These are phyloP conservation scores for Cylindroiulus punctatus DNA, from an alignment of 2,888 invertebrate genomes.

Conservation along the genomic window DNA sequence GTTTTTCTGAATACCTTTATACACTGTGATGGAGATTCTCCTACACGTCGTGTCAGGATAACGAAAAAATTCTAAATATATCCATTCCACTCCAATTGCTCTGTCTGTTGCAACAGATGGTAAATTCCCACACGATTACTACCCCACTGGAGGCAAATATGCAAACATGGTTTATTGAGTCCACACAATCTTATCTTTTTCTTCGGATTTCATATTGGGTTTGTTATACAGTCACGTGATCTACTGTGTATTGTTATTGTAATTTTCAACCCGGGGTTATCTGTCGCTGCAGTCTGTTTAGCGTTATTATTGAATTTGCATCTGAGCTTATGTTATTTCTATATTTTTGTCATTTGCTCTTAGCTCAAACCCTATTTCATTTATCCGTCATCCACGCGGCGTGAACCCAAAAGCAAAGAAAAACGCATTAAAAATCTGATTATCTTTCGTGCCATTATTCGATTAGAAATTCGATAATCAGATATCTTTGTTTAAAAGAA, in stretches of 20 bases:
- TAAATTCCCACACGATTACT: neutral
- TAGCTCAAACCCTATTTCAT: neutral
- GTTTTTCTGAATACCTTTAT: too few relatives aligned
- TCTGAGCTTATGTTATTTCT: slow-evolving; percentile 40
- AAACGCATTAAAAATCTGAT: slow-evolving; percentile 40
- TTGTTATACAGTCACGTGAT: slow-evolving; percentile 28
- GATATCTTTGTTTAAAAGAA: slow-evolving; percentile 36
- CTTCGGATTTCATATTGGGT: neutral
- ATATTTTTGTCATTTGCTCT: slow-evolving; percentile 19
- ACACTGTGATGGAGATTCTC: too few relatives aligned
- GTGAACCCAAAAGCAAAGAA: neutral
- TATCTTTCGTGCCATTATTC: slow-evolving; percentile 7
- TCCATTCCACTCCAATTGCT: neutral
- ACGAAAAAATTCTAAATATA: neutral
- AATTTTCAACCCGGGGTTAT: neutral
- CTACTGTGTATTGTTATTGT: slow-evolving; percentile 17
- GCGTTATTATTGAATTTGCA: slow-evolving; percentile 1
- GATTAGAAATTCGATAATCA: slow-evolving; percentile 34
- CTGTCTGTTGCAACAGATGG: neutral
- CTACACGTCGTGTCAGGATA: neutral
- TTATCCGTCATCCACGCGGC: neutral
- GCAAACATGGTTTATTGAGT: slow-evolving; percentile 45
- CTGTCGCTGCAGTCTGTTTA: neutral
- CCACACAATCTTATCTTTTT: slow-evolving; percentile 15
- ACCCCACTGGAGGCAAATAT: neutral